Base-by-base conservation (phyloP, 1,140 invertebrate genomes). In the Limonius californicus region DNA sequence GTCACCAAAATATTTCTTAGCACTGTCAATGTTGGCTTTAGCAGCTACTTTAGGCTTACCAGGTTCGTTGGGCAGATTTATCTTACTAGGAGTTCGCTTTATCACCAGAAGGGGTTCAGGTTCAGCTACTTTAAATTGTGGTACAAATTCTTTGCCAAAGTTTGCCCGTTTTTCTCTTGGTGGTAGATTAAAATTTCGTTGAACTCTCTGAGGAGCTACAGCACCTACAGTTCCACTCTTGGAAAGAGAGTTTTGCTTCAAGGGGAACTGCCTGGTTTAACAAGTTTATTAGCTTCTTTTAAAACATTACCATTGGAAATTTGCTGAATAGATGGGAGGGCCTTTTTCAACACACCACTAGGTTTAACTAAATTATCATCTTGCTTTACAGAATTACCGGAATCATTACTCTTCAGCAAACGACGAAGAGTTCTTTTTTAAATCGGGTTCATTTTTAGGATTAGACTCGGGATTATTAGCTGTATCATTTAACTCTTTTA, bases 81-180 rank as follows among this genome's bases (percentile, higher is more conserved):
- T 68, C 69, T 77, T 77, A 62, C 73, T 77, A 0, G 75, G 75
- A 1, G 75, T 76, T 18, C 75, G 66, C 67, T 72, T 77, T n/a
- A 77, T 77, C 8, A 77, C 70, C 9, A 77, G 62, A 14, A 76
- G 61, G 14, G 75, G 75, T 66, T 75, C 69, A 1, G 67, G 66
- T 43, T 73, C 64, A 2, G 32, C 21, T 19, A 57, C 12, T 62
- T 72, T 62, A 56, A 67, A 67, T 35, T 68, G 64, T 2, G 70
- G 67, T 12, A 65, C 50, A 54, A 74, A 75, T 50, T 71, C 71
- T 23, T 67, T 66, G 16, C 71, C 72, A 32, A 71, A 68, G 50
- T 63, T 70, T 54, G 67, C 68, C n/a, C 68, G 59, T 30, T 71
- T 65, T 18, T 74, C 66, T 67, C 67, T 74, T 1, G 68, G 61